Evolutionary conservation across 2,113 vertebrate species (phyloP), one percentile per base, ranked within the genome.

Genomic region (Pundamilia nyererei): DNA sequence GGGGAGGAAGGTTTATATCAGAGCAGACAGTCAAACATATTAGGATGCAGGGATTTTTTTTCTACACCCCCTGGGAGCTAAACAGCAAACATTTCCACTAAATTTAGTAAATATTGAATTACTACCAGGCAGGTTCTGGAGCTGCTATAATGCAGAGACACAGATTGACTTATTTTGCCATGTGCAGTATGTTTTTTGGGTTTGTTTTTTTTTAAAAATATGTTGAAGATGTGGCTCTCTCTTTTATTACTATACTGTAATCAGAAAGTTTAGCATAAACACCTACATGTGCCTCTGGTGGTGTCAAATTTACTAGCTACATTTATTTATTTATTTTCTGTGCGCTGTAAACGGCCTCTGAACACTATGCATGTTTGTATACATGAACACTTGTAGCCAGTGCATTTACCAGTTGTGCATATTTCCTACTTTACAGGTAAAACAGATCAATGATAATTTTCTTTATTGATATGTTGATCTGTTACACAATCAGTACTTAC

Each of bases 1-100:
- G 15, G 35, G 56, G 68, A 91, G 29, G 79, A 87, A 79, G 84
- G 84, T 89, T 93, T 82, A 87, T 40, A 82, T 70, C 2, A 10
- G 80, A 80, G 80, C 79, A 89, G 29, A 86, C 45, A 83, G 81
- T 87, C 53, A 90, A 55, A 90, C 56, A 58, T 75, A 40, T 62
- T 29, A 81, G 35, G 6, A 42, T 26, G 6, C 3, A 14, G 13
- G 29, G 79, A 54, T 14, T 24, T 72, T 38, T 81, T 33, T 51
- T 26, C 8, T 49, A 58, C 51, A 80, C 42, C 3, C 3, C 6
- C 56, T 83, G 10, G 13, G 47, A 80, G 15, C 40, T 58, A 38
- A 75, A 56, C 24, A 45, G 26, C 9, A 10, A 82, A 85, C 7
- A 13, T 77, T 79, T 83, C 47, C 21, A 45, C 19, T 47, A 13